phyloP scores from a whole-genome alignment of 1,140 invertebrate species.

The Lordiphosa stackelbergi region DNA sequence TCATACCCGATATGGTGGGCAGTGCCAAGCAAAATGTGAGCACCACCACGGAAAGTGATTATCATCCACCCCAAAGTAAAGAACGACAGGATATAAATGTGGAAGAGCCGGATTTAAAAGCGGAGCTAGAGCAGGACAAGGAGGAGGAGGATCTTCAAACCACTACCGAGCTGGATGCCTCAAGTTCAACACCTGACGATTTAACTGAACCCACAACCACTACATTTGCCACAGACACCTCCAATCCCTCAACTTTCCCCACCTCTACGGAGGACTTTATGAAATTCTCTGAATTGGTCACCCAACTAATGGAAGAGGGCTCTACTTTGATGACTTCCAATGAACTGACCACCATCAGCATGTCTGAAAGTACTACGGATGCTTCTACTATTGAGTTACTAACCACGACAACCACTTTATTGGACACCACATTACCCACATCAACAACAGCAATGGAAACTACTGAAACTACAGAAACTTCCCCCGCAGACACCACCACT shows the following conservation, averaged over 20 bases:
- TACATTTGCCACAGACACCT: background rate
- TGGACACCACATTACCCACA: conserved; percentile 11
- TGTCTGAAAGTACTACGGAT: conserved; percentile 20
- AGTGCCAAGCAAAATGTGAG: conserved; percentile 26
- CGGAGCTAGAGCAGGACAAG: conserved; percentile 6
- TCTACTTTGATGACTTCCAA: conserved; percentile 3
- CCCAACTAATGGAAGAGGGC: conserved; percentile 37
- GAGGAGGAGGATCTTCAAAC: background rate
- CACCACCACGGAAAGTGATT: conserved; percentile 57
- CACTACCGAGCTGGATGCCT: conserved; percentile 1
- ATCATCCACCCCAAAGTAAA: conserved; percentile 27
- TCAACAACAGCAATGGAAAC: conserved; percentile 8
- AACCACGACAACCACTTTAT: background rate
- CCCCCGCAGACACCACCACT: background rate
- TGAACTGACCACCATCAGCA: conserved; percentile 6
- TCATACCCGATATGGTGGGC: conserved; percentile 64
- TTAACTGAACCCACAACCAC: conserved; percentile 3
- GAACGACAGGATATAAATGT: conserved; percentile 36
- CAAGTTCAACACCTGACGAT: background rate
- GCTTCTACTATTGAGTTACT: conserved; percentile 4
- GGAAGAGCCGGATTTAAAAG: conserved; percentile 31
- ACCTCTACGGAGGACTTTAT: conserved; percentile 54
- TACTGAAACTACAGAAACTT: conserved; percentile 2
- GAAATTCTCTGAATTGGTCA: conserved; percentile 43
- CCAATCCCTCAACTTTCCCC: conserved; percentile 30